Conservation (phyloP, 2,113 vertebrate genomes). For the Carassius auratus region DNA sequence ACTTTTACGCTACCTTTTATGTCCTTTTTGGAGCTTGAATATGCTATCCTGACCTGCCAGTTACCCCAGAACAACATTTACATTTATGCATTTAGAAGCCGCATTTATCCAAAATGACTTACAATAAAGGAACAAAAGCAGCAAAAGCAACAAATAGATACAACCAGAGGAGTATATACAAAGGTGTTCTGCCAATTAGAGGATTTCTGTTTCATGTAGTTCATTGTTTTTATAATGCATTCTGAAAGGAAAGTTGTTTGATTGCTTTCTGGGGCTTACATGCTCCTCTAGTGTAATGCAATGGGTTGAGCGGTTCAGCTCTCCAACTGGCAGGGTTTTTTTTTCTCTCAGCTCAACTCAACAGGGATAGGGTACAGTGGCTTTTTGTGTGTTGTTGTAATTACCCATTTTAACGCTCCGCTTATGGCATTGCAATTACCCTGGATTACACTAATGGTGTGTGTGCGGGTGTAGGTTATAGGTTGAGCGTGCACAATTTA, state of each 20-base stretch:
- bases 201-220: conserved; percentile 7
- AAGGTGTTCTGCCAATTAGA: conserved; percentile 4
- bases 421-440: conserved; percentile 50
- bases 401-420: conserved; percentile 51
- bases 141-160: conserved; percentile 19
- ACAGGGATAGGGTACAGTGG: neutral
- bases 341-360: conserved; percentile 32
- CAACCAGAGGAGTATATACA: neutral
- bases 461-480: conserved; percentile 31
- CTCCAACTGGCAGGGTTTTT: neutral
- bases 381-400: conserved; percentile 42
- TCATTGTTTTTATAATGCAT: conserved; percentile 16
- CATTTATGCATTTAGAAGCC: neutral
- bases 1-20: neutral
- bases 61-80: neutral
- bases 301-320: conserved; percentile 25
- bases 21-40: neutral
- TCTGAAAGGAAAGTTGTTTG: conserved; percentile 36
- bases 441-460: conserved; percentile 50
- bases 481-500: conserved; percentile 32
- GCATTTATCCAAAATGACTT: neutral
- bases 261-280: conserved; percentile 15
- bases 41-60: neutral
- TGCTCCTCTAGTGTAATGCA: neutral
- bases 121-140: neutral